Evolutionary conservation across 2,797 vertebrate genomes (phyloP).

Genomic region (Sebastes reedi): DNA sequence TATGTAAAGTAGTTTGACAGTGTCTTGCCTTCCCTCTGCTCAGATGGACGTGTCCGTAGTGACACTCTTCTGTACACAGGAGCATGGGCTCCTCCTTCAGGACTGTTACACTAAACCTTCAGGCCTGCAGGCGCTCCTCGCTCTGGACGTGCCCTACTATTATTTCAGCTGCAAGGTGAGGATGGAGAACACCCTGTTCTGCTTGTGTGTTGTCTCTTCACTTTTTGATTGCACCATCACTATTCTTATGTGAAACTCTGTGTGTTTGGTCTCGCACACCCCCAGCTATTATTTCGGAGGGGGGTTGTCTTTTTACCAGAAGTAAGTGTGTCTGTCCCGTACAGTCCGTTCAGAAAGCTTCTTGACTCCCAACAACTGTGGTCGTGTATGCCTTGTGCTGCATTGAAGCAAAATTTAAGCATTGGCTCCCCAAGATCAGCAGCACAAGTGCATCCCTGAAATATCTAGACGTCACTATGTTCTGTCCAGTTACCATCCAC

Average conservation of each 20-base stretch:
- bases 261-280: constrained; percentile 62
- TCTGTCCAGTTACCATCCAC: constrained; percentile 2
- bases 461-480: background rate
- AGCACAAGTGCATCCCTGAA: constrained; percentile 39
- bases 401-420: background rate
- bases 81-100: constrained; percentile 92
- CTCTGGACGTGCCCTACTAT: constrained; percentile 91
- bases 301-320: constrained; percentile 84
- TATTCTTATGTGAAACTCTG: constrained; percentile 43
- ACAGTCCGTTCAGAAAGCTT: constrained; percentile 3
- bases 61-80: constrained; percentile 93
- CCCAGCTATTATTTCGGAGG: constrained; percentile 90
- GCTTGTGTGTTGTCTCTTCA: background rate
- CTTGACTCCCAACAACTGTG: constrained; percentile 32
- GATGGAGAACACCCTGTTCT: background rate
- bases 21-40: constrained; percentile 44
- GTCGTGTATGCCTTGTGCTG: constrained; percentile 44
- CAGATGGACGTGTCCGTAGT: constrained; percentile 86
- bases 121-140: constrained; percentile 86
- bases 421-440: background rate
- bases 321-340: constrained; percentile 82
- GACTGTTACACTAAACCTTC: constrained; percentile 88
- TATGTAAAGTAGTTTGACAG: background rate
- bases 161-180: constrained; percentile 94
- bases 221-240: constrained; percentile 23